Base-by-base conservation (phyloP, 1,140 invertebrate species). In the Pristionchus pacificus region DNA sequence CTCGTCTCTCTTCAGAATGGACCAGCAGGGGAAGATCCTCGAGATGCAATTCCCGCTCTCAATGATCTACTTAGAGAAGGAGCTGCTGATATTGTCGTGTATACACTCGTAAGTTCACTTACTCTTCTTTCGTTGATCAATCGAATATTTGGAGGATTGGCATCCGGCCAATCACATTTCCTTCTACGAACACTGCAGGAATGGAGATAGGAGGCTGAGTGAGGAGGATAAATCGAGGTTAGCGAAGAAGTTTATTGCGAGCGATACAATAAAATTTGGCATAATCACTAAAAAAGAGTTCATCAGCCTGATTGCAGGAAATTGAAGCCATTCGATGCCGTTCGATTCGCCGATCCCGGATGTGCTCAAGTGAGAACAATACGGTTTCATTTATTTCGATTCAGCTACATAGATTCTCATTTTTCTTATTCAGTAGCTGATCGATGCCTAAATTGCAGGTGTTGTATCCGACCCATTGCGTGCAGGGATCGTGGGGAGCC, bases 161-260 rank as follows among this genome's bases (percentile, higher is more conserved):
- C 95, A 98, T 88, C 95, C 95, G 0, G 89, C 89, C 33, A 90
- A 97, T 87, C 95, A 98, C 85, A 91, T 97, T 28, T 97, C 93
- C 19, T 98, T 98, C 85, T 81, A 77, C 65, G 78, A 80, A 65
- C 79, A 80, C 55, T 78, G 74, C 27, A 73, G 79, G 30, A 80
- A 80, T 60, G 33, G 58, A 2, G 79, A 90, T 94, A 74, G 94
- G 95, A 80, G 96, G 95, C 86, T 88, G 94, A 58, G 87, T 87
- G 62, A 86, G 88, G 79, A 85, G 90, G 29, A 89, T 89, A 73
- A 83, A 91, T 58, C 88, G n/a, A n/a, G n/a, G n/a, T n/a, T n/a
- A n/a, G n/a, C n/a, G n/a, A n/a, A n/a, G n/a, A n/a, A n/a, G n/a
- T n/a, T n/a, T n/a, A n/a, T n/a, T n/a, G n/a, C n/a, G n/a, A n/a